Conservation (phyloP, 2,797 vertebrate genomes). For the Myoxocephalus aenaeus region DNA sequence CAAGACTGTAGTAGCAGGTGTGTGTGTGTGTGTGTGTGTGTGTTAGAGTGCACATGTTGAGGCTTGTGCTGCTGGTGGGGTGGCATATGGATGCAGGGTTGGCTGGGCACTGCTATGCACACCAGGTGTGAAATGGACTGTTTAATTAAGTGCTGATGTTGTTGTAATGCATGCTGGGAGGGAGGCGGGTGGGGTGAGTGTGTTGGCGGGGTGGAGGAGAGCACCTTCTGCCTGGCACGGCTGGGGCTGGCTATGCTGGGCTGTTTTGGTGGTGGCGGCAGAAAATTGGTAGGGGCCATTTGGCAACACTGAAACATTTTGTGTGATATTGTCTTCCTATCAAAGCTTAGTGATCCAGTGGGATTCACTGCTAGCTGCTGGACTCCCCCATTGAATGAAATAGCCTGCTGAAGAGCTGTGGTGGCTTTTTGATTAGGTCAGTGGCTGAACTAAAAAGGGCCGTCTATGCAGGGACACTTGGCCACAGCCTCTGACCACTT, state of each 20-base stretch:
- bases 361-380: slow-evolving; percentile 21
- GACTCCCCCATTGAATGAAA: slow-evolving; percentile 12
- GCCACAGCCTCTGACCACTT: slow-evolving; percentile 58
- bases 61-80: slow-evolving; percentile 70
- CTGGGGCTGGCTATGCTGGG: slow-evolving; percentile 24
- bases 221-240: slow-evolving; percentile 66
- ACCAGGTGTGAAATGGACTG: slow-evolving; percentile 89
- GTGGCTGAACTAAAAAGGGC: slow-evolving; percentile 47
- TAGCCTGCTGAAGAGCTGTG: slow-evolving; percentile 24
- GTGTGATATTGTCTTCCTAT: slow-evolving; percentile 33
- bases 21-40: slow-evolving; percentile 47
- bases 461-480: slow-evolving; percentile 39
- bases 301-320: slow-evolving; percentile 41
- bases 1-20: slow-evolving; percentile 78
- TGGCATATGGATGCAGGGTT: slow-evolving; percentile 86
- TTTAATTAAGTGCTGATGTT: slow-evolving; percentile 91
- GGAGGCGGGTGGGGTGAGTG: slow-evolving; percentile 38
- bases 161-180: slow-evolving; percentile 85
- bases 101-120: slow-evolving; percentile 84
- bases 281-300: slow-evolving; percentile 29
- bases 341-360: slow-evolving; percentile 34
- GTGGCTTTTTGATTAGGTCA: slow-evolving; percentile 51
- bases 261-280: slow-evolving; percentile 33
- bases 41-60: slow-evolving; percentile 67
- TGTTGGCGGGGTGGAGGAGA: slow-evolving; percentile 56